Percentiles rank a stretch among this genome's conserved stretches.
phyloP scores from a whole-genome alignment of 2,888 invertebrate species.

The Caradrina clavipalpis region DNA sequence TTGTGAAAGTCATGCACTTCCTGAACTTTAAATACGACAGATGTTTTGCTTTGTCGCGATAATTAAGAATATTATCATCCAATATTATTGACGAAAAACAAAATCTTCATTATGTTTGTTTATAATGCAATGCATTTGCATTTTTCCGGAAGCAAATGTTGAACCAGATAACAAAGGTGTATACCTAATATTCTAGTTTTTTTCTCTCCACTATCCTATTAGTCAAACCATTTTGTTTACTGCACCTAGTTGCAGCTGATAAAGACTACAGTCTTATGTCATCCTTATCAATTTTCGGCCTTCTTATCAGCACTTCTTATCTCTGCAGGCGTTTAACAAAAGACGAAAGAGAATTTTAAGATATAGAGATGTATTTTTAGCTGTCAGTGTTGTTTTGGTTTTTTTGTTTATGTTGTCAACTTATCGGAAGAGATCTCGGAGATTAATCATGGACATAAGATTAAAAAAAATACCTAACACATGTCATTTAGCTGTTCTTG shows the following conservation, averaged over 20 bases:
- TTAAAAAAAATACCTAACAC: neutral
- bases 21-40: conserved; percentile 51
- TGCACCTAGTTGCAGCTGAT: conserved; percentile 58
- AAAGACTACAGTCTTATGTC: conserved; percentile 43
- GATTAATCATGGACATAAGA: neutral
- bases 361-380: conserved; percentile 9
- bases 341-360: conserved; percentile 17
- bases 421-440: neutral
- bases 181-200: no score
- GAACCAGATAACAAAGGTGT: conserved; percentile 12
- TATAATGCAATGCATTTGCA: neutral
- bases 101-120: neutral
- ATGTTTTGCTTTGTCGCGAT: conserved; percentile 12
- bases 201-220: conserved; percentile 4
- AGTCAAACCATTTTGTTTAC: conserved; percentile 23
- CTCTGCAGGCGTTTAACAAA: conserved; percentile 30
- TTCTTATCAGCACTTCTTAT: conserved; percentile 48
- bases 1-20: conserved; percentile 71
- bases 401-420: neutral
- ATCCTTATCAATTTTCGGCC: conserved; percentile 50
- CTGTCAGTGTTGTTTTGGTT: neutral
- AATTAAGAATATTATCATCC: neutral
- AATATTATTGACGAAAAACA: neutral
- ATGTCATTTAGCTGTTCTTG: neutral
- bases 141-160: conserved; percentile 17